Evolutionary conservation across 2,113 vertebrate genomes (phyloP).

Genomic region (Apteryx mantelli): DNA sequence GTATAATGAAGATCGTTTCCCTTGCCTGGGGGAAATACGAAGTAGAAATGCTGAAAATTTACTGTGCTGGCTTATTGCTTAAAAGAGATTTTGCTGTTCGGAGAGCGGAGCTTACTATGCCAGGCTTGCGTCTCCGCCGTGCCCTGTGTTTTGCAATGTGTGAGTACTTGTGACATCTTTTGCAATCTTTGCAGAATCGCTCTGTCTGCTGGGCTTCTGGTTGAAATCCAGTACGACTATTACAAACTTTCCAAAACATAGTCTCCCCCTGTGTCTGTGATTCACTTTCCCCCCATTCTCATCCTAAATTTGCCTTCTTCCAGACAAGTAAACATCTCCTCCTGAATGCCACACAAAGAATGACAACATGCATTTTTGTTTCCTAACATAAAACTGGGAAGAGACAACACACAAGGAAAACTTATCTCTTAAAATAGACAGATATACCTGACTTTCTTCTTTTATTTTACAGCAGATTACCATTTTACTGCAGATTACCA

Average conservation of each 20-base stretch:
- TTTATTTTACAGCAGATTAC: neutral
- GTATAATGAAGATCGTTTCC: neutral
- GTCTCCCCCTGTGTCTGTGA: neutral
- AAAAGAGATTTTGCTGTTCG: neutral
- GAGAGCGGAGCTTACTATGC: neutral
- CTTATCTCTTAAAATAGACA: neutral
- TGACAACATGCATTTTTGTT: neutral
- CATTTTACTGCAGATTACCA: neutral
- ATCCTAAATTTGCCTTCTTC: neutral
- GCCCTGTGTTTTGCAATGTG: conserved; percentile 15
- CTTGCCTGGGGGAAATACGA: neutral
- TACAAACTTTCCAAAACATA: neutral
- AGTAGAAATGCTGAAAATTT: conserved; percentile 15
- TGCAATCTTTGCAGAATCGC: neutral
- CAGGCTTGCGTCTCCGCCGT: neutral
- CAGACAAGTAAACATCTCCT: neutral
- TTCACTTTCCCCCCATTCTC: neutral
- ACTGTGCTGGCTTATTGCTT: neutral
- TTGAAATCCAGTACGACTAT: neutral
- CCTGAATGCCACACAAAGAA: neutral
- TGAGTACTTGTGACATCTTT: neutral
- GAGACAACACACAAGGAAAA: neutral
- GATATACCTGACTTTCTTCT: neutral
- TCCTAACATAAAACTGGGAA: neutral
- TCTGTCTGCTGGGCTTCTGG: neutral